Conservation (phyloP, 2,888 invertebrate genomes). For the Tenthredo scrophulariae region DNA sequence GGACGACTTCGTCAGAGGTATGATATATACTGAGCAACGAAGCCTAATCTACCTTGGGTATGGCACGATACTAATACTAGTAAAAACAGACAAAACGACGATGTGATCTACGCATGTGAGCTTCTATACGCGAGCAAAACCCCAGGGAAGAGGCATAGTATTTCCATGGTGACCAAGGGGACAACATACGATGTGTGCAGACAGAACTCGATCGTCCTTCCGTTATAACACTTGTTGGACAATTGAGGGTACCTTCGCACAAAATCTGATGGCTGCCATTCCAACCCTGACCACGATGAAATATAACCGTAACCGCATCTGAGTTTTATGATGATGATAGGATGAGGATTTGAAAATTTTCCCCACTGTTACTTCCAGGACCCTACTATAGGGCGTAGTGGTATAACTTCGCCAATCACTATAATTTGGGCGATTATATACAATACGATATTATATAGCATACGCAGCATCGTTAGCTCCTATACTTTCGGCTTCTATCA, state of each 20-base stretch:
- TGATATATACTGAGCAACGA: conserved; percentile 35
- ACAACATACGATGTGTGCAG: conserved; percentile 51
- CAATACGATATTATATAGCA: neutral
- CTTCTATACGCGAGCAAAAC: neutral
- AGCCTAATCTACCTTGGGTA: conserved; percentile 18
- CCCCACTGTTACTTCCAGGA: neutral
- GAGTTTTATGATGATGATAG: neutral
- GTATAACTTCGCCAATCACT: neutral
- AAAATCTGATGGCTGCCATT: neutral
- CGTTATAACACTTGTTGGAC: conserved; percentile 50
- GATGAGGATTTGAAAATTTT: neutral
- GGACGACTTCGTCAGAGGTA: conserved; percentile 6
- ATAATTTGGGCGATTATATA: neutral
- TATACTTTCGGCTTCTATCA: neutral
- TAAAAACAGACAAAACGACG: neutral
- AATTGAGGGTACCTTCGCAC: conserved; percentile 14
- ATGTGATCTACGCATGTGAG: neutral
- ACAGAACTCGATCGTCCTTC: conserved; percentile 47
- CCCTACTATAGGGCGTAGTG: neutral
- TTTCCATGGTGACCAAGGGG: conserved; percentile 54
- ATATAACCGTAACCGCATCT: neutral
- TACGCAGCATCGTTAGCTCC: neutral
- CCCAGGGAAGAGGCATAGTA: conserved; percentile 32
- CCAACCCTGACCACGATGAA: neutral
- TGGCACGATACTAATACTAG: conserved; percentile 29